Percentiles rank a stretch among this genome's conserved stretches.
Conservation (phyloP, 2,797 vertebrate species). For the Aeoliscus strigatus region DNA sequence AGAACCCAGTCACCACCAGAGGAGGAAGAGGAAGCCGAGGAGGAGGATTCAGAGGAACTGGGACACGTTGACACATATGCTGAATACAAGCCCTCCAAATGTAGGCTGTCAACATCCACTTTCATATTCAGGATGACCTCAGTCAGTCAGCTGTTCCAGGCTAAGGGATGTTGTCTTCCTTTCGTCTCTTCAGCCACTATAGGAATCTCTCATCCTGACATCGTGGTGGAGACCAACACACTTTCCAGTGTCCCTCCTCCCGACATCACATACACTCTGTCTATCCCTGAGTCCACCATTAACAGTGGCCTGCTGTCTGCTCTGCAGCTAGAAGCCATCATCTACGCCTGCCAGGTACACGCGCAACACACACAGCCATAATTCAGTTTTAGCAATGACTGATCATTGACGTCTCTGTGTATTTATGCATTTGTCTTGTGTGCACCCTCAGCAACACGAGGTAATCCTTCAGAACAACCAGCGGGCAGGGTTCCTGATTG, state of each 20-base stretch:
- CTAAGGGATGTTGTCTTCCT: neutral
- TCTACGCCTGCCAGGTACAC: conserved; percentile 94
- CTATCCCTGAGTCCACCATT: conserved; percentile 74
- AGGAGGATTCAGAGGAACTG: conserved; percentile 90
- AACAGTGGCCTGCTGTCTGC: conserved; percentile 84
- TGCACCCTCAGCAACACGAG: conserved; percentile 87
- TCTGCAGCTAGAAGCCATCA: conserved; percentile 93
- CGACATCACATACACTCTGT: conserved; percentile 87
- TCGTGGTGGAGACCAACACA: conserved; percentile 96
- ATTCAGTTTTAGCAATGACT: conserved; percentile 1
- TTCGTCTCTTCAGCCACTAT: conserved; percentile 80
- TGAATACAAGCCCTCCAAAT: conserved; percentile 93
- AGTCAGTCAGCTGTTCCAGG: neutral
- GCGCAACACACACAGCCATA: neutral
- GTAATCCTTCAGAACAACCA: conserved; percentile 90
- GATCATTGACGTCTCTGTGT: neutral
- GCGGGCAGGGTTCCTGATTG: conserved; percentile 93
- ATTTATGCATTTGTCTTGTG: conserved; percentile 5
- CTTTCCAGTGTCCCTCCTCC: conserved; percentile 96
- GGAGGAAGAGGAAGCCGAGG: conserved; percentile 92
- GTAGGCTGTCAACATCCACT: conserved; percentile 63
- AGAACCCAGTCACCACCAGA: conserved; percentile 62
- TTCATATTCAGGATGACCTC: too few relatives aligned
- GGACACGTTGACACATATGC: conserved; percentile 95
- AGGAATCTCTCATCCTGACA: conserved; percentile 93